Base-by-base conservation (phyloP, 2,113 vertebrate species). In the Datnioides undecimradiatus region DNA sequence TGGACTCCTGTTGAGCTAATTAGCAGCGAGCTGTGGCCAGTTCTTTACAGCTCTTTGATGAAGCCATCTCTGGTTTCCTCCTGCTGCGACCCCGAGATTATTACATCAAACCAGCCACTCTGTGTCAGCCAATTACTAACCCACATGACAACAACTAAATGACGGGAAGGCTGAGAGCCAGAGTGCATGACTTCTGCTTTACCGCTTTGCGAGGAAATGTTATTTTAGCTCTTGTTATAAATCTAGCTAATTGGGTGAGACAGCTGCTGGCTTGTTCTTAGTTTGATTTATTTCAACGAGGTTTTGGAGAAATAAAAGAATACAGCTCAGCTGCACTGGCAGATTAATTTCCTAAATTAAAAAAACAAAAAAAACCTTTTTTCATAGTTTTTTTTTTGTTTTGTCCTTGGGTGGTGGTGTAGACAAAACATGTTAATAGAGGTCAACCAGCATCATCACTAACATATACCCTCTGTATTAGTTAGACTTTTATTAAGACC, bases 1-100 rank as follows among this genome's bases (percentile, higher is more conserved):
- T 40, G 58, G 52, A 70, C 64, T 78, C 69, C 70, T 67, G 59
- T 38, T 36, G 48, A 60, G 73, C 73, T 82, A 59, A 84, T 82
- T 79, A 82, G 48, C 65, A 75, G 59, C 5, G 3, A 76, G 75
- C 82, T 69, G 79, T 31, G 17, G 52, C 59, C 29, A 23, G 33
- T 41, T 67, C 51, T 67, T 72, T 76, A 45, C 14, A 54, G 62
- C 27, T 48, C 21, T 8, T 63, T 54, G 19, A 65, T 46, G 36
- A 33, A 76, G 38, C 31, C 34, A 1, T 68, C 11, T 43, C 41
- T 57, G 19, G 29, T 34, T 13, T 60, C 64, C 40, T 62, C 31
- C 71, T 52, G 46, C 65, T 63, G 40, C 0, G 13, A 29, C 27
- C 21, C 45, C 34, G 16, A 4, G 2, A 69, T 46, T 72, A 82